Conservation (phyloP, 2,888 invertebrate species). For the Troides oblongomaculatus region DNA sequence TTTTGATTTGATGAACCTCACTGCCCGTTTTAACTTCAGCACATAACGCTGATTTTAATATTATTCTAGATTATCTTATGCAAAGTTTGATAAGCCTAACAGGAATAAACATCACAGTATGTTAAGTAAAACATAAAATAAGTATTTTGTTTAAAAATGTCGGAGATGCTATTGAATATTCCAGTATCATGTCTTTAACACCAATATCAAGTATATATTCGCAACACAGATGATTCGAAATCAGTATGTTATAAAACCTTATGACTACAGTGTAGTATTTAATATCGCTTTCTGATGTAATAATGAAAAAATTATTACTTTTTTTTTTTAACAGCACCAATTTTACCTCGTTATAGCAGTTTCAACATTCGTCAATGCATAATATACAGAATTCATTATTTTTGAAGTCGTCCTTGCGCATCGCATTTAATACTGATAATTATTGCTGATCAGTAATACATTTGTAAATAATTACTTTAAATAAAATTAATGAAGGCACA, state of each 20-base stretch:
- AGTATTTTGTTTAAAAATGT: background rate
- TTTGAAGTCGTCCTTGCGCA: background rate
- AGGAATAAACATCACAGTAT: background rate
- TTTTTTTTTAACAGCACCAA: background rate
- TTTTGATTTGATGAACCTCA: background rate
- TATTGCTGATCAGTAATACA: background rate
- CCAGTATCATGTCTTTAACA: background rate
- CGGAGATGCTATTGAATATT: background rate
- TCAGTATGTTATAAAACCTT: background rate
- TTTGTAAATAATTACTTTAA: background rate
- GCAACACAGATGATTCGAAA: background rate
- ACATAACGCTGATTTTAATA: background rate
- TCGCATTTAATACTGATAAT: background rate
- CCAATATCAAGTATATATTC: background rate
- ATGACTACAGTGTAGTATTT: background rate
- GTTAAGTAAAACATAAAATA: background rate
- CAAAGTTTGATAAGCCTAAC: background rate
- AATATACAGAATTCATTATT: background rate
- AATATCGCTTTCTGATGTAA: background rate
- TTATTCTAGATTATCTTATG: background rate
- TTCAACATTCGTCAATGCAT: background rate
- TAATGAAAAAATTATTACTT: background rate
- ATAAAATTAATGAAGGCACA: constrained; percentile 34
- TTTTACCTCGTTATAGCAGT: background rate
- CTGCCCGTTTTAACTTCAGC: background rate